Evolutionary conservation across 2,888 invertebrate species (phyloP), one percentile per base, ranked within the genome.

Genomic region (Phytoseiulus persimilis): DNA sequence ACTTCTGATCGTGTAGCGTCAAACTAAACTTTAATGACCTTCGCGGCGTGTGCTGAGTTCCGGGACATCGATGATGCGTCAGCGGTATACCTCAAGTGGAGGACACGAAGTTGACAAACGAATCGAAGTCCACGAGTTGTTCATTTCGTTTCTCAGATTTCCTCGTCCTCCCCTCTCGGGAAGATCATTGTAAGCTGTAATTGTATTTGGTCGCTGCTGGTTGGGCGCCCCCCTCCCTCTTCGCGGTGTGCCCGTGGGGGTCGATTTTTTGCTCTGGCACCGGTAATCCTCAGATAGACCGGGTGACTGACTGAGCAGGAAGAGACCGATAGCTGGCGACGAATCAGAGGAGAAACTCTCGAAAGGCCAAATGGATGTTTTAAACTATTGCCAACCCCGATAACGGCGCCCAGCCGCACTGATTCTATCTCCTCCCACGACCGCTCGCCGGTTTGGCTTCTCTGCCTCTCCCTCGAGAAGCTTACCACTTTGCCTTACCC

Each of bases 161-260:
- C 9, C 11, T 65, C 65, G 65, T 65, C 65, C 5, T 39, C 39
- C 65, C 18, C 65, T 65, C 65, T 23, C 23, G 65, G 28, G 65
- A 65, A 65, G 65, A 65, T 65, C 65, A 65, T 65, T 65, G 65
- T 65, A 87, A 32, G 32, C 87, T 87, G 87, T 87, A 87, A 87
- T 87, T 87, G 87, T 87, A 87, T 87, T 87, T 87, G 87, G 87
- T 45, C 87, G 45, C 45, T 87, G 32, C 33, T 39, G 33, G 32
- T 65, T 6, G 65, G 18, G 65, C 18, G 28, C 65, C 65, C 23
- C 65, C 46, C 46, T 6, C 46, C 46, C 9, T 28, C 65, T 2
- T 23, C 65, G 65, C 65, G 65, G 28, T 65, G 65, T 65, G 11
- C 65, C 65, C 65, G 1, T 65, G 65, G 65, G 39, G 65, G 65